phyloP scores from a whole-genome alignment of 2,797 vertebrate species.

The Atherinosoma microstoma region DNA sequence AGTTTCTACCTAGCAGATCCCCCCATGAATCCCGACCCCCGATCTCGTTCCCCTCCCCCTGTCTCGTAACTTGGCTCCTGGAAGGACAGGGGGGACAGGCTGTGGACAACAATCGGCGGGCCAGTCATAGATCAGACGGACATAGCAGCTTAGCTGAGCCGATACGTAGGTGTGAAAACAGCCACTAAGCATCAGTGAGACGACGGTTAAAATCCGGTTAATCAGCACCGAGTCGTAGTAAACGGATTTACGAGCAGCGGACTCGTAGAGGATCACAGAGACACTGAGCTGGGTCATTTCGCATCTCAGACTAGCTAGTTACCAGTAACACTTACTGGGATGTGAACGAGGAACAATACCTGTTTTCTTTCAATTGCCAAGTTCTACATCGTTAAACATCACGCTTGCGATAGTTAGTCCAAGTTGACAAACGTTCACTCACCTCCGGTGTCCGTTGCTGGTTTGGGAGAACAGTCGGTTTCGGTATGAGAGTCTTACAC shows the following conservation, averaged over 20 bases:
- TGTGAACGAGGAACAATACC: background rate
- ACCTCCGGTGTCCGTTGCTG: constrained; percentile 1
- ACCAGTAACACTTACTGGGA: background rate
- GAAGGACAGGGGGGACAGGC: too few relatives aligned
- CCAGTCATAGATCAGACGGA: background rate
- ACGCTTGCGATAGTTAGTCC: too few relatives aligned
- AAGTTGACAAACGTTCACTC: constrained; percentile 5
- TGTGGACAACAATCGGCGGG: too few relatives aligned
- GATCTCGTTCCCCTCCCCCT: too few relatives aligned
- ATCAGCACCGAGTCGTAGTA: background rate
- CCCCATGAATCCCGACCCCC: too few relatives aligned
- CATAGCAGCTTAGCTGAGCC: background rate
- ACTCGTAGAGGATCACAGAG: background rate
- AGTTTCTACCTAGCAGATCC: too few relatives aligned
- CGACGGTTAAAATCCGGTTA: background rate
- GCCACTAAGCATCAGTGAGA: constrained; percentile 6
- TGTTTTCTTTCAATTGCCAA: background rate
- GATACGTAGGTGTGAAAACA: constrained; percentile 18
- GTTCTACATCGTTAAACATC: constrained; percentile 19
- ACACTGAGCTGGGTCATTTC: constrained; percentile 14
- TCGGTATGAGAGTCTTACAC: background rate
- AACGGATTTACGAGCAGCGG: background rate
- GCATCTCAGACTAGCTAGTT: background rate
- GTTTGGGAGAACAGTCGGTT: background rate
- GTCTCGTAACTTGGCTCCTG: too few relatives aligned